phyloP scores from a whole-genome alignment of 2,113 vertebrate species.

The Eonycteris spelaea region DNA sequence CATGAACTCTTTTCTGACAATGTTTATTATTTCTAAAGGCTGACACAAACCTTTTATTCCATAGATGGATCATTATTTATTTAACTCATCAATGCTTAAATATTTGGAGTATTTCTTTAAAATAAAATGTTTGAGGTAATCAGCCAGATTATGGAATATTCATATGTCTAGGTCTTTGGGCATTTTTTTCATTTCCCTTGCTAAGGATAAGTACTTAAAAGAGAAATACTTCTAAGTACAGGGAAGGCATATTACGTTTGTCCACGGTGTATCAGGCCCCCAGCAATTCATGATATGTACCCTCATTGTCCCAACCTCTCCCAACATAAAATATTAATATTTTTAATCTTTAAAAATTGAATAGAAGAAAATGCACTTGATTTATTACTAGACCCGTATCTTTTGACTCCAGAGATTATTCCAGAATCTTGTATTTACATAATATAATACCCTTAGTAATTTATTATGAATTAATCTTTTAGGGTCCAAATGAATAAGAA shows the following conservation, averaged over 20 bases:
- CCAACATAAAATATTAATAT: conserved; percentile 46
- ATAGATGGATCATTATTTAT: background rate
- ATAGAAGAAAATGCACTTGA: conserved; percentile 25
- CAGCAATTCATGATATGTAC: background rate
- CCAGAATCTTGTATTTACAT: background rate
- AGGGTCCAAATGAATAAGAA: background rate
- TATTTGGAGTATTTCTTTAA: background rate
- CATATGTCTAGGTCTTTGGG: background rate
- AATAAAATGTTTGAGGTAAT: background rate
- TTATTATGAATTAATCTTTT: conserved; percentile 39
- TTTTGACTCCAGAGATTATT: conserved; percentile 14
- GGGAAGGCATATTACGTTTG: background rate
- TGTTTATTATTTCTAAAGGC: background rate
- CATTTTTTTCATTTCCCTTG: background rate
- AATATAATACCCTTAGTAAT: background rate
- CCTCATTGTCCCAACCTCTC: background rate
- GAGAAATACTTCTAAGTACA: background rate
- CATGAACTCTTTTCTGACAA: background rate
- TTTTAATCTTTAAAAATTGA: conserved; percentile 50
- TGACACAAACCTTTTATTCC: background rate
- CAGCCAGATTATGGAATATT: background rate
- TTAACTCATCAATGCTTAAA: background rate
- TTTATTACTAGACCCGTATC: conserved; percentile 9
- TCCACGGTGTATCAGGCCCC: background rate
- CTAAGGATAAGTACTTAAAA: background rate